Evolutionary conservation across 2,113 vertebrate species (phyloP).

Genomic region (Hylia prasina): DNA sequence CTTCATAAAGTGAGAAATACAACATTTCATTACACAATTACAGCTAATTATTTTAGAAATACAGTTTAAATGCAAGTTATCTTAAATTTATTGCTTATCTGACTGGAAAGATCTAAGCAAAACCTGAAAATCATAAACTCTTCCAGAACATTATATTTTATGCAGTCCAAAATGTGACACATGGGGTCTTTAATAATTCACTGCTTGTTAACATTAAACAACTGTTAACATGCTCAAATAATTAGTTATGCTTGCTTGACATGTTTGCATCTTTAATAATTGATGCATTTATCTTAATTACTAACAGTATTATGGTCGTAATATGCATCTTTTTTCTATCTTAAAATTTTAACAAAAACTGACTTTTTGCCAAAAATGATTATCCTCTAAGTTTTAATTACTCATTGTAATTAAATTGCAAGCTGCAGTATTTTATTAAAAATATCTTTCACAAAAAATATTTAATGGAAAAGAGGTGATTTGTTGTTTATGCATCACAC

Average conservation of each 20-base stretch:
- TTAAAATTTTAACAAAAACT: conserved; percentile 87
- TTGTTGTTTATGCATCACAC: conserved; percentile 79
- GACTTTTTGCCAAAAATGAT: conserved; percentile 91
- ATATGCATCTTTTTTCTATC: conserved; percentile 86
- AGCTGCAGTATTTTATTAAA: conserved; percentile 84
- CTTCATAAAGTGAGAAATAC: conserved; percentile 42
- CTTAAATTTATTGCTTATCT: conserved; percentile 71
- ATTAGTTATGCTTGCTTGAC: conserved; percentile 99
- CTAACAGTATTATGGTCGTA: conserved; percentile 93
- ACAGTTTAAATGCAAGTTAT: conserved; percentile 72
- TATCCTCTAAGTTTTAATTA: conserved; percentile 97
- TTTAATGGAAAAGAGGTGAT: conserved; percentile 80
- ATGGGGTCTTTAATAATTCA: conserved; percentile 97
- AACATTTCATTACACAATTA: conserved; percentile 52
- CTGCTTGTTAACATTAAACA: conserved; percentile 99
- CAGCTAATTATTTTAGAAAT: conserved; percentile 74
- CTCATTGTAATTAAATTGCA: conserved; percentile 90
- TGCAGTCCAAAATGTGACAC: conserved; percentile 89
- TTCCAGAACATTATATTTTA: conserved; percentile 83
- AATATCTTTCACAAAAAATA: conserved; percentile 77
- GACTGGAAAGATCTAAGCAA: conserved; percentile 73
- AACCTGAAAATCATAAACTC: conserved; percentile 77
- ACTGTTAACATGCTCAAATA: conserved; percentile 99
- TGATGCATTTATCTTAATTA: conserved; percentile 99
- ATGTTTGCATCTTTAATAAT: conserved; percentile 99